Evolutionary conservation across 2,888 invertebrate species (phyloP).

Genomic region (Strigamia transsilvanica): DNA sequence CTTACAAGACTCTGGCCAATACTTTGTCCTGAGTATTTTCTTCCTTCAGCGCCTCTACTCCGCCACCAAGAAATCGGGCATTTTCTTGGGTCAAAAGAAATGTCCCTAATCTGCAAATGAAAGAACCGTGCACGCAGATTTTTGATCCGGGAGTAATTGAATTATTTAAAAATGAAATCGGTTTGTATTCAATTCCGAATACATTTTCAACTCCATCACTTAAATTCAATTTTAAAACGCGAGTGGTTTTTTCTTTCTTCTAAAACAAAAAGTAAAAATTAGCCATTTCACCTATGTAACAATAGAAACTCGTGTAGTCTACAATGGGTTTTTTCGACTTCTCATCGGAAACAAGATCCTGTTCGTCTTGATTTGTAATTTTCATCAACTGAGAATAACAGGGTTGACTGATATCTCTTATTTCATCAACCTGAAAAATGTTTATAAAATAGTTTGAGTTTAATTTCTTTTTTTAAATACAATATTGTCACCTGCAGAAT

Average conservation of each 20-base stretch:
- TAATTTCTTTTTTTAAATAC: background rate
- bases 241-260: conserved; percentile 8
- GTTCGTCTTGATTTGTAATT: conserved; percentile 13
- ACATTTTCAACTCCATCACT: conserved; percentile 34
- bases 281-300: background rate
- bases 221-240: background rate
- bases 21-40: background rate
- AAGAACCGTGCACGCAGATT: background rate
- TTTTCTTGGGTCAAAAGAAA: conserved; percentile 36
- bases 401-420: conserved; percentile 15
- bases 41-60: background rate
- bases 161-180: background rate
- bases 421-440: background rate
- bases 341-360: background rate
- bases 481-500: background rate
- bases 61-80: conserved; percentile 20
- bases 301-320: background rate
- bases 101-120: background rate
- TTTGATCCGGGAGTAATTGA: conserved; percentile 1
- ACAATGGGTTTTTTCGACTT: background rate
- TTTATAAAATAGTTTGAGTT: background rate
- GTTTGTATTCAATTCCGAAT: conserved; percentile 48
- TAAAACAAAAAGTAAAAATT: background rate
- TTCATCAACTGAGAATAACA: conserved; percentile 27
- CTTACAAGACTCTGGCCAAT: background rate